Evolutionary conservation across 2,113 vertebrate species (phyloP), one percentile per base, ranked within the genome.

Genomic region (Larimichthys crocea): DNA sequence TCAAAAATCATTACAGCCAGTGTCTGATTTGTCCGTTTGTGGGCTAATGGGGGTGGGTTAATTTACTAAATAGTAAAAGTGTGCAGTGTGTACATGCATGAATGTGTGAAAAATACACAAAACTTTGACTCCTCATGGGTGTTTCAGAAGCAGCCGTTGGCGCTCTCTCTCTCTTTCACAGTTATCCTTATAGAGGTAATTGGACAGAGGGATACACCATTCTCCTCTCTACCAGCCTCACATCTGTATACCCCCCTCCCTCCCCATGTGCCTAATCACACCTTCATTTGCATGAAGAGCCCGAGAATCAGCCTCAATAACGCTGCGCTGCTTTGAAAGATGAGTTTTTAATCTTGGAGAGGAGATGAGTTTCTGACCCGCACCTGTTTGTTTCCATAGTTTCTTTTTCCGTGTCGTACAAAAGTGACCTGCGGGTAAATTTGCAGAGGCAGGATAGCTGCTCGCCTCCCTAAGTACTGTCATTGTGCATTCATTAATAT

Each of bases 301-400:
- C 87, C 82, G 35, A 84, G 88, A 96, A 97, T 97, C 96, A 94
- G 91, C 94, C 96, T 96, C 95, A 94, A 95, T 96, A 95, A 94
- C 87, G 61, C 91, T 74, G 88, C 91, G 89, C 92, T 92, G 87
- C 92, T 94, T 93, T 92, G 96, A 96, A 96, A 97, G 96, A 98
- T 97, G 96, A 95, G 95, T 96, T 97, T 99, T 97, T 98, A 99
- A 98, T 99, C 96, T 97, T 91, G 88, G 92, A 86, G 94, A 95
- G 95, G 94, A 96, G 96, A 98, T 98, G 96, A 97, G 96, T 95
- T 96, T 97, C 95, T 97, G 96, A 98, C 96, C 96, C 86, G 90
- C 94, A 92, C 92, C 85, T 90, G 91, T 93, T 94, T 94, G 91
- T 94, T 93, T 90, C 87, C 65, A 24, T 64, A 83, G 72, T 84